phyloP scores from a whole-genome alignment of 2,113 vertebrate species.

The Triplophysa tibetana region DNA sequence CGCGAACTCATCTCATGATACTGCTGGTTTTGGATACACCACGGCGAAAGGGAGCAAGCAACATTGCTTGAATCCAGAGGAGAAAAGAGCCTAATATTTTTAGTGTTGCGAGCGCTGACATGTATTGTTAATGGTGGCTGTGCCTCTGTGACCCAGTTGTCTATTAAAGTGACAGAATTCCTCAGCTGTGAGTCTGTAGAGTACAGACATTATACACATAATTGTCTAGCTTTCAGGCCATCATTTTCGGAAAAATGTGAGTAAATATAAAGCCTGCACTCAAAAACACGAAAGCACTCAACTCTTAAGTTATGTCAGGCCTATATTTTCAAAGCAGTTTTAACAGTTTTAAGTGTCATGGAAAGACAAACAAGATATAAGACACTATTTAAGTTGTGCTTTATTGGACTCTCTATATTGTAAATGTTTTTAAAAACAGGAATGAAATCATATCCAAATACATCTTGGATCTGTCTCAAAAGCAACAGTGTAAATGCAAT shows the following conservation, averaged over 20 bases:
- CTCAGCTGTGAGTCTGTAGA: slow-evolving; percentile 23
- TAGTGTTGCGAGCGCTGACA: not conserved
- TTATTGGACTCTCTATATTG: not conserved
- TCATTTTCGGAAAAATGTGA: not conserved
- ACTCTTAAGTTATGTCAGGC: not conserved
- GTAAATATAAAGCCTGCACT: not conserved
- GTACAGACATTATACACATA: slow-evolving; percentile 2
- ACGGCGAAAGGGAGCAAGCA: too few species aligned
- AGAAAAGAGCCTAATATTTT: not conserved
- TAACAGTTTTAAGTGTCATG: not conserved
- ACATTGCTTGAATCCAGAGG: not conserved
- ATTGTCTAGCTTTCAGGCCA: not conserved
- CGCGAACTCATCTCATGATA: slow-evolving; percentile 14
- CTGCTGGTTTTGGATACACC: not conserved
- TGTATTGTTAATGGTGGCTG: slow-evolving; percentile 27
- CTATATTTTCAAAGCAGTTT: not conserved
- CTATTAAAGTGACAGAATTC: slow-evolving; percentile 5
- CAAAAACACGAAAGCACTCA: not conserved
- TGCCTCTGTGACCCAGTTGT: not conserved
- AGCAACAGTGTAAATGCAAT: not conserved
- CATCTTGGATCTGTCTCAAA: not conserved
- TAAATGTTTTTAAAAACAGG: not conserved
- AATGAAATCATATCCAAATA: not conserved
- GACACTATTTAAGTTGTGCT: too few species aligned
- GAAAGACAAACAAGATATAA: not conserved